phyloP scores from a whole-genome alignment of 1,140 invertebrate species.

The Drosophila pseudoananassae region DNA sequence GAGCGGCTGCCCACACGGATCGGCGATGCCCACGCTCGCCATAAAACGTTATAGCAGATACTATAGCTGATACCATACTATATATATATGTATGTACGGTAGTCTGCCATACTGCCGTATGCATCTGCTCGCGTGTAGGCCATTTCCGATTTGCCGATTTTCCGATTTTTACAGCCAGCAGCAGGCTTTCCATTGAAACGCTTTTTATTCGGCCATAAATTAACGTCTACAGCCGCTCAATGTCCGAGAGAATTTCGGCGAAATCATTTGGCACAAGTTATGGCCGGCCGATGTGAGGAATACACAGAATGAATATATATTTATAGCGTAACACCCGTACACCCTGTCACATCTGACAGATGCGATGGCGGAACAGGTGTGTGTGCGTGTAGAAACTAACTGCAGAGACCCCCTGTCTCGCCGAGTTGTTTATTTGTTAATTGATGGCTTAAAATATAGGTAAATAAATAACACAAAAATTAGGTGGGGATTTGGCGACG shows the following conservation, averaged over 20 bases:
- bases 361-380: conserved; percentile 28
- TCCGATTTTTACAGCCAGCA: conserved; percentile 25
- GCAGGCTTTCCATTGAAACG: conserved; percentile 32
- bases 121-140: conserved; percentile 27
- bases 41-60: conserved; percentile 37
- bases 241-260: conserved; percentile 36
- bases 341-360: conserved; percentile 42
- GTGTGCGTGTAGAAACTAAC: conserved; percentile 20
- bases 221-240: conserved; percentile 56
- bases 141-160: conserved; percentile 44
- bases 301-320: conserved; percentile 4
- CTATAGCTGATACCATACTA: neutral
- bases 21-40: conserved; percentile 54
- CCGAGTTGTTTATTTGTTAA: conserved; percentile 36
- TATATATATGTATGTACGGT: neutral
- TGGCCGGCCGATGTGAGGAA: conserved; percentile 19
- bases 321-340: conserved; percentile 8
- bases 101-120: neutral
- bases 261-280: conserved; percentile 56
- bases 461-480: neutral
- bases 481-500: neutral
- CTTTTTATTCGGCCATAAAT: conserved; percentile 56
- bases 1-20: conserved; percentile 68
- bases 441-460: conserved; percentile 6
- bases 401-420: conserved; percentile 39